Evolutionary conservation across 2,888 invertebrate species (phyloP).

Genomic region (Spilarctia lutea): DNA sequence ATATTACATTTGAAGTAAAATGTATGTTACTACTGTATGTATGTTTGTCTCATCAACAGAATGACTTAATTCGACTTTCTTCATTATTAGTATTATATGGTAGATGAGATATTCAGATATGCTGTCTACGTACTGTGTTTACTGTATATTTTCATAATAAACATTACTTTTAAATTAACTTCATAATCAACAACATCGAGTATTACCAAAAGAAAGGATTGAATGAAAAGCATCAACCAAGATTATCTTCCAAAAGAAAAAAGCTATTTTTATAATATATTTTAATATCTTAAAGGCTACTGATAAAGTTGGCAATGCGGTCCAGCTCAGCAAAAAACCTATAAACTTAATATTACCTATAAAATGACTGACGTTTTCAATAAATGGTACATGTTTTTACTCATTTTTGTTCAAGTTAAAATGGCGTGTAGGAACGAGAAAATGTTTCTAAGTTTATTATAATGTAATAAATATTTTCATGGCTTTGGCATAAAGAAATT

Average conservation of each 20-base stretch:
- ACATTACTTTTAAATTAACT: not conserved
- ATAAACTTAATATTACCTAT: constrained; percentile 23
- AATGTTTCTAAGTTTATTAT: constrained; percentile 58
- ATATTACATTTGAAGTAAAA: not conserved
- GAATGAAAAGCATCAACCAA: not conserved
- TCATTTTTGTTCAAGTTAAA: constrained; percentile 42
- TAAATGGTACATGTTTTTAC: constrained; percentile 28
- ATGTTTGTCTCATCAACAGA: not conserved
- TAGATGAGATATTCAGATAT: not conserved
- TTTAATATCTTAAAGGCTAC: not conserved
- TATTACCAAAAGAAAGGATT: not conserved
- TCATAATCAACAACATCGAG: not conserved
- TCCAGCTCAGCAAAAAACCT: not conserved
- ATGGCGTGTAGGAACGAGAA: constrained; percentile 35
- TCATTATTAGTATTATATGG: not conserved
- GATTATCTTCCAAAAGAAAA: not conserved
- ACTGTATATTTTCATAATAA: not conserved
- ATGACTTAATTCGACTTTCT: not conserved
- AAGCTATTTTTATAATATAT: not conserved
- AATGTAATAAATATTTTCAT: constrained; percentile 64
- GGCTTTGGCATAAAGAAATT: constrained; percentile 67
- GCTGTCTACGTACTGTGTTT: not conserved
- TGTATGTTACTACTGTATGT: not conserved
- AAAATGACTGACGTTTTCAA: constrained; percentile 22
- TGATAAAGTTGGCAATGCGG: constrained; percentile 16